A percentile compares a stretch with the other conserved stretches of the same genome.
Conservation (phyloP, 2,113 vertebrate genomes). For the Clinocottus analis region DNA sequence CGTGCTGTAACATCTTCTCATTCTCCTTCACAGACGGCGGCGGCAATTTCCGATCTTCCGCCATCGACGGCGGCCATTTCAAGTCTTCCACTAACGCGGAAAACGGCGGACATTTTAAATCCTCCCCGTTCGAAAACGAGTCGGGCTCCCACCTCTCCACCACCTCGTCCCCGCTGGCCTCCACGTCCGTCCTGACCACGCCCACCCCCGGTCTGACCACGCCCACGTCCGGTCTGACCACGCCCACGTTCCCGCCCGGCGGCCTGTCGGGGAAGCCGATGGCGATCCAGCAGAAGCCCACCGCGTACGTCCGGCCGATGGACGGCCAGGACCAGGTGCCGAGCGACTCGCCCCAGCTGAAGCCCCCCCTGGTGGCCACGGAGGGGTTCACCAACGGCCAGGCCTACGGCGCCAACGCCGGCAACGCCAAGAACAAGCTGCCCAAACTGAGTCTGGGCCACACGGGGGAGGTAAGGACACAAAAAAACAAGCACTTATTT, state of each 20-base stretch:
- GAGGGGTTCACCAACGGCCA: slow-evolving; percentile 86
- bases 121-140: slow-evolving; percentile 86
- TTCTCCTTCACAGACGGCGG: slow-evolving; percentile 55
- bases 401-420: slow-evolving; percentile 85
- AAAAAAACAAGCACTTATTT: too few relatives aligned
- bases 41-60: slow-evolving; percentile 68
- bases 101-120: slow-evolving; percentile 84
- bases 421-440: slow-evolving; percentile 91
- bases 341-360: slow-evolving; percentile 91
- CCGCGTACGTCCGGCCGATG: slow-evolving; percentile 94
- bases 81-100: slow-evolving; percentile 83
- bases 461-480: slow-evolving; percentile 93
- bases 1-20: not conserved
- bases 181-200: slow-evolving; percentile 89
- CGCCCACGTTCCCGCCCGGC: slow-evolving; percentile 88
- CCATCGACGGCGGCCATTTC: slow-evolving; percentile 77
- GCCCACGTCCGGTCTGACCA: slow-evolving; percentile 82
- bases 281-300: slow-evolving; percentile 92
- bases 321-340: slow-evolving; percentile 94
- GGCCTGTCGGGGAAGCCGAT: slow-evolving; percentile 90
- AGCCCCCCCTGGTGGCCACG: slow-evolving; percentile 89
- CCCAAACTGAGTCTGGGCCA: slow-evolving; percentile 94
- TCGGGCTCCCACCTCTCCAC: slow-evolving; percentile 82
- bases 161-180: slow-evolving; percentile 86
- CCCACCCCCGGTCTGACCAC: slow-evolving; percentile 77